Percentiles rank a stretch among this genome's conserved stretches.
Conservation (phyloP, 2,797 vertebrate species). For the Scleropages formosus region DNA sequence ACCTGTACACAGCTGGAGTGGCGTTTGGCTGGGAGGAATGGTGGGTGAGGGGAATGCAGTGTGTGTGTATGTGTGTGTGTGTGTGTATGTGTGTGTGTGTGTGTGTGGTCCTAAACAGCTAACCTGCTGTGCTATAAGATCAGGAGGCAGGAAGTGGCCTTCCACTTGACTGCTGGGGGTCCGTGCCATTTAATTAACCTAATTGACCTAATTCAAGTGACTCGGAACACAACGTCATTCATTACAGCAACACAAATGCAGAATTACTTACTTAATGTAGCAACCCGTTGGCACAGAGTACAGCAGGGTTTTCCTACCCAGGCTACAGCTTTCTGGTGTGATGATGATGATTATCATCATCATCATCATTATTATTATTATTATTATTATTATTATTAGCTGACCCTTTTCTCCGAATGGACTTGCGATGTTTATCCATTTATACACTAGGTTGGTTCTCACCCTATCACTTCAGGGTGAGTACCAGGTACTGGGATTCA, state of each 20-base stretch:
- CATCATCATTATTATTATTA: too few species aligned
- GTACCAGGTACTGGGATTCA: too few species aligned
- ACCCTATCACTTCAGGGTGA: too few species aligned
- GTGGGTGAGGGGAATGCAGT: too few species aligned
- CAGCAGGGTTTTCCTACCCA: not conserved
- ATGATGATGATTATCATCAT: too few species aligned
- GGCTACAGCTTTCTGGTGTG: not conserved
- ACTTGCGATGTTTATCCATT: too few species aligned
- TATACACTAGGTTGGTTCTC: too few species aligned
- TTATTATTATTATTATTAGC: too few species aligned
- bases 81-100: constrained; percentile 1
- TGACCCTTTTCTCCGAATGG: too few species aligned
- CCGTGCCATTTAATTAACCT: constrained; percentile 9
- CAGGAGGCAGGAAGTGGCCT: constrained; percentile 43
- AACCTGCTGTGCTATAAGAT: constrained; percentile 51
- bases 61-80: not conserved
- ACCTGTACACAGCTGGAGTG: constrained; percentile 31
- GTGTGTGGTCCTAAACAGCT: constrained; percentile 47
- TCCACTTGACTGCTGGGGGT: not conserved
- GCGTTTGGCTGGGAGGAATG: constrained; percentile 5
- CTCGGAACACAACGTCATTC: not conserved
- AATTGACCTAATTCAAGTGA: not conserved
- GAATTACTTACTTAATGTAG: too few species aligned
- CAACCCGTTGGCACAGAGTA: not conserved
- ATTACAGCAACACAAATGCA: not conserved